phyloP scores from a whole-genome alignment of 1,140 invertebrate species.

The Calycopis cecrops region DNA sequence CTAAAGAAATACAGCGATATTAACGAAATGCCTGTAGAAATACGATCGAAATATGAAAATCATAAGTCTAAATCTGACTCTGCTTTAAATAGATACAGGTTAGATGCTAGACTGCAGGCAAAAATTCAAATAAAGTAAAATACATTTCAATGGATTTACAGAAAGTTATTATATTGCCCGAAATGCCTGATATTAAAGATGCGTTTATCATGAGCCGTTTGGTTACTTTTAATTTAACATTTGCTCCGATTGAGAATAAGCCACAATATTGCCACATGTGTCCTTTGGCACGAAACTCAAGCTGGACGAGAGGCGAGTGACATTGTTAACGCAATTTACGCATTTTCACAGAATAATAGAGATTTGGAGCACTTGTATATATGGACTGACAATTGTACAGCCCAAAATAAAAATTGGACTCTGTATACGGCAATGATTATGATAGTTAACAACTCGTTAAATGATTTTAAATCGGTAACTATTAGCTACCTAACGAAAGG shows the following conservation, averaged over 20 bases:
- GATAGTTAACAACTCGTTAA: constrained; percentile 8
- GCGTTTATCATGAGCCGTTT: constrained; percentile 19
- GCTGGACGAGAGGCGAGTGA: constrained; percentile 18
- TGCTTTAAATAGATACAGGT: constrained; percentile 5
- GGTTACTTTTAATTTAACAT: constrained; percentile 23
- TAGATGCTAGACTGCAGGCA: no score
- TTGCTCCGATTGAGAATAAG: constrained; percentile 20
- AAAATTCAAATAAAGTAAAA: no score
- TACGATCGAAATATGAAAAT: constrained; percentile 13
- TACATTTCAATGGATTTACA: no score
- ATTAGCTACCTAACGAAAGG: constrained; percentile 13
- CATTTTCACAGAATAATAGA: constrained; percentile 16
- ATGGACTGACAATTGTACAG: constrained; percentile 19
- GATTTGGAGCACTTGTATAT: constrained; percentile 15
- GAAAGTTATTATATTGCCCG: constrained; percentile 2
- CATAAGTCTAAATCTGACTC: constrained; percentile 15
- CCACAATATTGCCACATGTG: constrained; percentile 11
- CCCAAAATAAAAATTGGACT: constrained; percentile 10
- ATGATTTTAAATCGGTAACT: constrained; percentile 12
- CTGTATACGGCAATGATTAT: constrained; percentile 10
- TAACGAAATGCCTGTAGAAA: constrained; percentile 6
- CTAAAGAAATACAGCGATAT: constrained; percentile 3
- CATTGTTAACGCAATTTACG: constrained; percentile 16
- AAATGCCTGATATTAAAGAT: constrained; percentile 19
- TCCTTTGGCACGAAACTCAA: constrained; percentile 14